Evolutionary conservation across 2,113 vertebrate species (phyloP).

Genomic region (Perca schrenkii): DNA sequence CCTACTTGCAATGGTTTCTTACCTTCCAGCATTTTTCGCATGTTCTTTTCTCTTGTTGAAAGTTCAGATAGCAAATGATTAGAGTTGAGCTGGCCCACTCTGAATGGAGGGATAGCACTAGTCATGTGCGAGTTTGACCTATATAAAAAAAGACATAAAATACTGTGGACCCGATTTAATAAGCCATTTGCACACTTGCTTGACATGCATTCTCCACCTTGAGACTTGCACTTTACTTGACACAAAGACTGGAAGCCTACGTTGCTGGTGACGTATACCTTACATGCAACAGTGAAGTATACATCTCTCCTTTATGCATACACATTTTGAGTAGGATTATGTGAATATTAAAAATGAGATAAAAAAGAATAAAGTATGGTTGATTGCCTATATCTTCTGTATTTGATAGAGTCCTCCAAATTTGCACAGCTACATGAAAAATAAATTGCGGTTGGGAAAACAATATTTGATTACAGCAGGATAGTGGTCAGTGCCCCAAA

Average conservation of each 20-base stretch:
- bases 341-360: not conserved
- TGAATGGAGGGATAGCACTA: conserved; percentile 89
- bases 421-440: not conserved
- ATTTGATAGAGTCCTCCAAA: not conserved
- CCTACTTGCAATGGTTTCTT: conserved; percentile 7
- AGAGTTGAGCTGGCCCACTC: conserved; percentile 95
- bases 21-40: conserved; percentile 96
- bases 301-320: not conserved
- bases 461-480: not conserved
- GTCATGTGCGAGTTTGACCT: conserved; percentile 94
- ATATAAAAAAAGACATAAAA: conserved; percentile 28
- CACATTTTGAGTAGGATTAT: not conserved
- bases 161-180: not conserved
- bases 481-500: not conserved
- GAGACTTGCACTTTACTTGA: not conserved
- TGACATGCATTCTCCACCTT: not conserved
- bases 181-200: not conserved
- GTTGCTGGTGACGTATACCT: not conserved
- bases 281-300: not conserved
- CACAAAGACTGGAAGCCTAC: not conserved
- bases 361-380: not conserved
- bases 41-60: conserved; percentile 93
- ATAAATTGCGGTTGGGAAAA: not conserved
- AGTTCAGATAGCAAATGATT: conserved; percentile 95
- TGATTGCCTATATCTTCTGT: not conserved